Percentiles rank a stretch among this genome's conserved stretches.
Conservation (phyloP, 2,888 invertebrate genomes). For the Taphrorychus bicolor region DNA sequence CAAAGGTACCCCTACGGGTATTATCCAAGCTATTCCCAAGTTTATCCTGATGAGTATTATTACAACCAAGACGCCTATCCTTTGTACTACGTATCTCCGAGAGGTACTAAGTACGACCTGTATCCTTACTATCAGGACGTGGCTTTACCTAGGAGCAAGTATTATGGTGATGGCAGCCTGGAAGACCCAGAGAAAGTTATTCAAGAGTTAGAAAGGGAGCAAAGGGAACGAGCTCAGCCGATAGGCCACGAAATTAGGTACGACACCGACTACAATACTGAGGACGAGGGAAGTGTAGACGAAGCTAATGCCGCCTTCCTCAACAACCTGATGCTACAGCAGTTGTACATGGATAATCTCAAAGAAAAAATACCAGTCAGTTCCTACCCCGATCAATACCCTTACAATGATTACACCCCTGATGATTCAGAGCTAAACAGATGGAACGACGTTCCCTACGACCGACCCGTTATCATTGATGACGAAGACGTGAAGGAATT, state of each 20-base stretch:
- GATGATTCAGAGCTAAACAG: not conserved
- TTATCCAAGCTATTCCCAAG: slow-evolving; percentile 62
- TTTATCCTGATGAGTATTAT: slow-evolving; percentile 65
- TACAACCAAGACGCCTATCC: slow-evolving; percentile 58
- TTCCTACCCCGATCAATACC: slow-evolving; percentile 43
- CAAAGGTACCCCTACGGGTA: slow-evolving; percentile 62
- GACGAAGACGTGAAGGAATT: slow-evolving; percentile 73
- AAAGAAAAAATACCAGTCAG: slow-evolving; percentile 39
- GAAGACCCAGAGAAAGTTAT: slow-evolving; percentile 68
- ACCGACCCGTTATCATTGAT: slow-evolving; percentile 54
- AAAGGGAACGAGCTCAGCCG: slow-evolving; percentile 64
- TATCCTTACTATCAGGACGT: slow-evolving; percentile 61
- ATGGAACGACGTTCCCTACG: slow-evolving; percentile 49
- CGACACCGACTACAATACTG: slow-evolving; percentile 61
- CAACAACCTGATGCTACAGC: slow-evolving; percentile 71
- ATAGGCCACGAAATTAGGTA: slow-evolving; percentile 74
- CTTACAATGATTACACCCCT: slow-evolving; percentile 42
- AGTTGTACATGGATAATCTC: slow-evolving; percentile 68
- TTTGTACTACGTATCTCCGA: slow-evolving; percentile 57
- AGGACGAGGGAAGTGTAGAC: slow-evolving; percentile 53
- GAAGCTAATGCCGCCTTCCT: slow-evolving; percentile 69
- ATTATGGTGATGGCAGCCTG: slow-evolving; percentile 60
- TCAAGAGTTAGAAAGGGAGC: slow-evolving; percentile 68
- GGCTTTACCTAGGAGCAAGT: slow-evolving; percentile 53
- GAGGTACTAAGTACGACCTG: slow-evolving; percentile 61